A percentile compares a stretch with the other conserved stretches of the same genome.
phyloP scores from a whole-genome alignment of 2,113 vertebrate genomes.

The Eurypyga helias region DNA sequence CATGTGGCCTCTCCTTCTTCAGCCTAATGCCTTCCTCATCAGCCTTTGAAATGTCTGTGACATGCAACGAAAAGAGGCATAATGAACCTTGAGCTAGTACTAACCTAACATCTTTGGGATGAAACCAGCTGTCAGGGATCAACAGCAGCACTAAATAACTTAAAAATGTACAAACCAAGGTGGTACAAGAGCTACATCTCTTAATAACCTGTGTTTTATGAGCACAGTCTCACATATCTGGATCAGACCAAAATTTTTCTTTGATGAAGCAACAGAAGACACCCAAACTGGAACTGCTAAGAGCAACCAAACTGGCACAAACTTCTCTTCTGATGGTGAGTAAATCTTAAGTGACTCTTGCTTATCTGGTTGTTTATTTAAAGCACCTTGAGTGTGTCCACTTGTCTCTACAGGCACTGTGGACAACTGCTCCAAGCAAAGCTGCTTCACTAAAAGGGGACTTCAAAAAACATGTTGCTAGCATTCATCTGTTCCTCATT shows the following conservation, averaged over 20 bases:
- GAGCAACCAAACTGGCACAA: background rate
- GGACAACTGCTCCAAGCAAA: background rate
- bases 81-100: background rate
- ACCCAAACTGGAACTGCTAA: background rate
- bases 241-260: background rate
- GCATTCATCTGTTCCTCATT: constrained; percentile 9
- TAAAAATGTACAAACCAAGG: background rate
- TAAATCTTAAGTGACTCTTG: background rate
- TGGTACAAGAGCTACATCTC: background rate
- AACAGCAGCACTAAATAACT: background rate
- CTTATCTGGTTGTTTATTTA: background rate
- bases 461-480: background rate
- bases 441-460: background rate
- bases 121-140: background rate
- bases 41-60: background rate
- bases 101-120: background rate
- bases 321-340: background rate
- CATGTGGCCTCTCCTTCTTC: background rate
- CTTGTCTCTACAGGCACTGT: background rate
- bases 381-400: background rate
- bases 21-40: background rate
- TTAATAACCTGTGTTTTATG: background rate
- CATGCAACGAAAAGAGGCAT: fast-evolving
- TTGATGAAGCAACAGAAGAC: background rate
- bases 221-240: background rate